Evolutionary conservation across 2,797 vertebrate genomes (phyloP).

Genomic region (Taeniopygia guttata): DNA sequence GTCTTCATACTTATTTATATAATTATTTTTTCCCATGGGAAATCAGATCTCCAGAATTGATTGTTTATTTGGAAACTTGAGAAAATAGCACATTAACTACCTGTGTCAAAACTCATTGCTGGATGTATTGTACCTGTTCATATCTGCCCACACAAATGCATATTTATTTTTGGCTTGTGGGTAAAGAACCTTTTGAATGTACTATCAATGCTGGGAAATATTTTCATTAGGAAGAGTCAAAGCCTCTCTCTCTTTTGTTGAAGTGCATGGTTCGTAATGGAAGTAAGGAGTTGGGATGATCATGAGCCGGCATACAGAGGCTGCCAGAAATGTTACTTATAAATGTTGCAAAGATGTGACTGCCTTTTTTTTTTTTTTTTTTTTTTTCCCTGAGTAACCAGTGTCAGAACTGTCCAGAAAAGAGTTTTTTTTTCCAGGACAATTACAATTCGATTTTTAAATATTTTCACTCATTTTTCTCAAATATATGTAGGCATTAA

Average conservation of each 20-base stretch:
- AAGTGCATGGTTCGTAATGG: background rate
- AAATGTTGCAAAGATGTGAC: background rate
- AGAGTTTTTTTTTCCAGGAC: background rate
- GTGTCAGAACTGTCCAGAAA: background rate
- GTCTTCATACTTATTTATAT: background rate
- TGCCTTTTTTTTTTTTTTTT: background rate
- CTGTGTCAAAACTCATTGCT: background rate
- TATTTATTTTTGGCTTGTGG: background rate
- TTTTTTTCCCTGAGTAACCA: background rate
- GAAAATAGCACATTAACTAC: background rate
- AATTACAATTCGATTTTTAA: background rate
- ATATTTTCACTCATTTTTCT: background rate
- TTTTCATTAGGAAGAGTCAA: background rate
- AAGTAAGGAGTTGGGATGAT: background rate
- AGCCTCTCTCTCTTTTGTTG: background rate
- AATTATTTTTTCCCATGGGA: background rate
- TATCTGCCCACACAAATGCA: background rate
- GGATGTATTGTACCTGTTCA: background rate
- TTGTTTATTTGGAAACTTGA: background rate
- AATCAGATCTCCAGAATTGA: background rate
- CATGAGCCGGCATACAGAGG: fast-evolving
- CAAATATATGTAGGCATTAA: background rate
- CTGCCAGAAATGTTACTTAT: background rate
- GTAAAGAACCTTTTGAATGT: background rate
- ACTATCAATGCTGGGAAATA: background rate